Conservation (phyloP, 1,140 invertebrate species). For the Protaetia brevitarsis region DNA sequence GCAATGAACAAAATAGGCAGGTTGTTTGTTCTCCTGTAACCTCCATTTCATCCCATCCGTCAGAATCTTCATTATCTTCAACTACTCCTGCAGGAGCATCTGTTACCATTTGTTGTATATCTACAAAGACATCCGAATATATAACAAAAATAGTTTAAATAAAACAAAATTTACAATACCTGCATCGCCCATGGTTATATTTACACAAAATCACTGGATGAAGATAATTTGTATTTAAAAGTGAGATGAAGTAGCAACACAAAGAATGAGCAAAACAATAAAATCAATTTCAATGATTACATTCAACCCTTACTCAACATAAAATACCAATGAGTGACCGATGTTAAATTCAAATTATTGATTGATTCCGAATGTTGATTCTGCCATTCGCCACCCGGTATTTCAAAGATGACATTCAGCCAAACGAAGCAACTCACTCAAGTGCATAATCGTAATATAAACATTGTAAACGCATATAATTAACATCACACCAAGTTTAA, state of each 20-base stretch:
- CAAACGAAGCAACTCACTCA: too few species aligned
- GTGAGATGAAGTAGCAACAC: not conserved
- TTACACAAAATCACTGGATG: not conserved
- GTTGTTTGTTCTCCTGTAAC: constrained; percentile 45
- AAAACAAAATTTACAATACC: not conserved
- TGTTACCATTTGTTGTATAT: not conserved
- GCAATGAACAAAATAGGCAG: constrained; percentile 59
- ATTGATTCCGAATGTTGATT: constrained; percentile 24
- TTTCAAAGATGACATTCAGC: too few species aligned
- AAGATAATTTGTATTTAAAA: not conserved
- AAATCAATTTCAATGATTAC: constrained; percentile 16
- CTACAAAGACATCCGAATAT: not conserved
- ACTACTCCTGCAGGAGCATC: not conserved
- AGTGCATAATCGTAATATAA: too few species aligned
- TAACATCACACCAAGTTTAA: too few species aligned
- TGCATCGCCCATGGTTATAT: not conserved
- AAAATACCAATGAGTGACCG: constrained; percentile 20
- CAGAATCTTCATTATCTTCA: constrained; percentile 45
- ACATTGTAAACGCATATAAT: too few species aligned
- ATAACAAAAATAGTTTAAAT: not conserved
- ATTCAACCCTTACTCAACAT: too few species aligned
- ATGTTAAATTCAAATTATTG: constrained; percentile 33
- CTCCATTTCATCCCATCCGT: constrained; percentile 50
- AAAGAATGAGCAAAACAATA: constrained; percentile 20
- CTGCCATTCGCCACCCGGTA: not conserved